phyloP scores from a whole-genome alignment of 2,888 invertebrate genomes.

The Hipparchia sbordonii region DNA sequence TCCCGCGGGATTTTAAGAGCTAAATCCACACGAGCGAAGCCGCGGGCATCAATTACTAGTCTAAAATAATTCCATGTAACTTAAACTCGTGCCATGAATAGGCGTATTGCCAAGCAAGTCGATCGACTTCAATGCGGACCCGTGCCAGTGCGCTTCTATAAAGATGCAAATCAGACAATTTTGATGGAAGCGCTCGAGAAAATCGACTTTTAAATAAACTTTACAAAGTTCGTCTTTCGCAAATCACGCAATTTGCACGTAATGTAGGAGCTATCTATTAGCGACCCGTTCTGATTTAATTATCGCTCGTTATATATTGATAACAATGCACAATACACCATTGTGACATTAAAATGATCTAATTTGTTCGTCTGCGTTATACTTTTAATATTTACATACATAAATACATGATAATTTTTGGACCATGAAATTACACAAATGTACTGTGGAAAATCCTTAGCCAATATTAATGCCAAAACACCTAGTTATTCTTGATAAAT shows the following conservation, averaged over 20 bases:
- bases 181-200: not conserved
- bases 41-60: not conserved
- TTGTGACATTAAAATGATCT: not conserved
- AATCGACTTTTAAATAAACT: not conserved
- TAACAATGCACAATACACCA: not conserved
- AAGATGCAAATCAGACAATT: conserved; percentile 12
- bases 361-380: not conserved
- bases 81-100: not conserved
- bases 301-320: not conserved
- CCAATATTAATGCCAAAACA: not conserved
- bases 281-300: not conserved
- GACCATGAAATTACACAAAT: not conserved
- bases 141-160: conserved; percentile 14
- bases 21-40: too few relatives aligned
- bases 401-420: not conserved
- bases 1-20: too few relatives aligned
- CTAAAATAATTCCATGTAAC: not conserved
- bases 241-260: not conserved
- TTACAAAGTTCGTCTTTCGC: not conserved
- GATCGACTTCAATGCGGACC: conserved; percentile 5
- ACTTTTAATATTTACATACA: not conserved
- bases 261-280: not conserved
- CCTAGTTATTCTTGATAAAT: not conserved
- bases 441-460: not conserved
- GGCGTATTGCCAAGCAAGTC: conserved; percentile 11